Base-by-base conservation (phyloP, 2,888 invertebrate genomes). In the Sclerodermus sp. region DNA sequence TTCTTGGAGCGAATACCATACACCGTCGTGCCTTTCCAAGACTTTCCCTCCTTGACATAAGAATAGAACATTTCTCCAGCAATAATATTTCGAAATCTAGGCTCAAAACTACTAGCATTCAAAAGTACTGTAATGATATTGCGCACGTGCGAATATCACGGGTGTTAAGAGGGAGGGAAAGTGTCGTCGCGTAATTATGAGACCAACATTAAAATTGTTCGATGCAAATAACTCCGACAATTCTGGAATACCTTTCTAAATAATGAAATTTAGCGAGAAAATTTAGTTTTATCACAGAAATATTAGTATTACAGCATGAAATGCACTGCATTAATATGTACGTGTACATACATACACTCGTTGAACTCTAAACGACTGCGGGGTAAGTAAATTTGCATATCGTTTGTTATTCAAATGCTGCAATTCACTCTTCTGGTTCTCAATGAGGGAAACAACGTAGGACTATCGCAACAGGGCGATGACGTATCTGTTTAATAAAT, bases 321-420 rank as follows among this genome's bases (percentile, higher is more conserved):
- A 42, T 16, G 29, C 43, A 42, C 8, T 13, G 47, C 38, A 45
- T 18, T 17, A 10, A 38, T 13, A 54, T 12, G 18, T 1, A 10
- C 18, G n/a, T 15, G 23, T 15, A 18, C 13, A 17, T 39, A 38
- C 13, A 17, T n/a, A 15, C 13, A 38, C 14, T 51, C n/a, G 43
- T 46, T 12, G 46, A 36, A 52, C 42, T 30, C 49, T 42, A 59
- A 48, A 53, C 55, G 53, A 48, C 53, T 46, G 38, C 49, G 53
- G 59, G 51, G 44, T 45, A 43, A 50, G 47, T 44, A 62, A 70
- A 76, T 76, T 75, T 71, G 62, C 74, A 76, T 76, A 62, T 70
- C 68, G 75, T 76, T 76, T 74, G 73, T 74, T 76, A 76, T 75
- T 76, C 74, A 76, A 76, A 76, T 76, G 65, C 55, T 55, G 57